Evolutionary conservation across 2,888 invertebrate genomes (phyloP).

Genomic region (Cantharis nigra): DNA sequence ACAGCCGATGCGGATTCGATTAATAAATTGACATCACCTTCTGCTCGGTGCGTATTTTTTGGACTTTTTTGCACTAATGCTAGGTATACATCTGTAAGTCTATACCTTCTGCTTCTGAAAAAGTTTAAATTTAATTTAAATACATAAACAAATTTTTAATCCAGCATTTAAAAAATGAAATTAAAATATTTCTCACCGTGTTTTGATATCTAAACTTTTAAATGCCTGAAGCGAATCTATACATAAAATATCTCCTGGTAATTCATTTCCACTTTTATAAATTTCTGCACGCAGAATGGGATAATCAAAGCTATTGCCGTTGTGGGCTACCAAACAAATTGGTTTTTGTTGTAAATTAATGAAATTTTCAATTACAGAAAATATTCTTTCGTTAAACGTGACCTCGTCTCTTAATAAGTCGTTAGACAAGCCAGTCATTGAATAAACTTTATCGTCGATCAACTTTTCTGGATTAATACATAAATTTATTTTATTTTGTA

Average conservation of each 20-base stretch:
- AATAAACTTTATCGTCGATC: conserved; percentile 55
- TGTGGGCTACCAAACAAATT: conserved; percentile 80
- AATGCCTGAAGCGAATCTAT: conserved; percentile 71
- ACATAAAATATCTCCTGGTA: conserved; percentile 64
- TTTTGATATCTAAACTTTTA: conserved; percentile 53
- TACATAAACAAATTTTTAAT: no score
- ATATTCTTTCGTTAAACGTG: conserved; percentile 63
- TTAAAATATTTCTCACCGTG: neutral
- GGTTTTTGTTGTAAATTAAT: conserved; percentile 67
- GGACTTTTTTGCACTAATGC: conserved; percentile 59
- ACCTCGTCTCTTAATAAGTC: conserved; percentile 66
- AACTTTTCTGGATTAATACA: conserved; percentile 69
- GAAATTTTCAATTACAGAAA: conserved; percentile 64
- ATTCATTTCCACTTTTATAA: conserved; percentile 56
- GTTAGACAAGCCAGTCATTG: conserved; percentile 67
- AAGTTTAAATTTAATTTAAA: neutral
- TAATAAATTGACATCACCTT: conserved; percentile 69
- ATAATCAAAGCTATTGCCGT: conserved; percentile 79
- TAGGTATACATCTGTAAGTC: conserved; percentile 61
- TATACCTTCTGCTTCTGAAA: conserved; percentile 53
- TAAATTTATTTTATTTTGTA: conserved; percentile 71
- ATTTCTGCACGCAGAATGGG: conserved; percentile 72
- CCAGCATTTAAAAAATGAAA: no score
- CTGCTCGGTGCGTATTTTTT: conserved; percentile 65
- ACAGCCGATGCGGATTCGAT: conserved; percentile 64